Evolutionary conservation across 2,113 vertebrate genomes (phyloP).

Genomic region (Saccopteryx bilineata): DNA sequence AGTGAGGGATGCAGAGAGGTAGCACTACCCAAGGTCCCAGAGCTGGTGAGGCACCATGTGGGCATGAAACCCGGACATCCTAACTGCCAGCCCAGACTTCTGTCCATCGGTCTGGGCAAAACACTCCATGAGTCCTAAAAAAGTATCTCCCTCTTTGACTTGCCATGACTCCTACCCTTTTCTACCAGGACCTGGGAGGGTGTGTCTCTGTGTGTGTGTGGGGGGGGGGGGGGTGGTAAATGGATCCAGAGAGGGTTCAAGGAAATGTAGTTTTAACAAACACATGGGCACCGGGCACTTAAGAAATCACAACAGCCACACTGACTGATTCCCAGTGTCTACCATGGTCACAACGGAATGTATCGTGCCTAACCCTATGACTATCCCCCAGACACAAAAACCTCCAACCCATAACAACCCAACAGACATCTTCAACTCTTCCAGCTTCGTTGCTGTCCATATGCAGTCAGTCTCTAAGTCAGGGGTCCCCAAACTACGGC

Average conservation of each 20-base stretch:
- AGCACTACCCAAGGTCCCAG: not conserved
- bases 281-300: not conserved
- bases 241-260: not conserved
- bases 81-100: not conserved
- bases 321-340: not conserved
- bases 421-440: not conserved
- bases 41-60: not conserved
- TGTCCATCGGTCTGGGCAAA: not conserved
- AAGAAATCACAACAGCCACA: not conserved
- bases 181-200: not conserved
- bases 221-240: not conserved
- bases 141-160: not conserved
- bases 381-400: not conserved
- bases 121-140: not conserved
- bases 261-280: not conserved
- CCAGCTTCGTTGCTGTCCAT: not conserved
- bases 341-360: not conserved
- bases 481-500: too few relatives aligned
- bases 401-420: not conserved
- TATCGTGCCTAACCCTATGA: not conserved
- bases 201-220: rapidly evolving
- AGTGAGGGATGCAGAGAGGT: not conserved
- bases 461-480: not conserved
- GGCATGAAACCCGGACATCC: not conserved
- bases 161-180: not conserved